Conservation (phyloP, 2,888 invertebrate genomes). For the Epistrophe grossulariae region DNA sequence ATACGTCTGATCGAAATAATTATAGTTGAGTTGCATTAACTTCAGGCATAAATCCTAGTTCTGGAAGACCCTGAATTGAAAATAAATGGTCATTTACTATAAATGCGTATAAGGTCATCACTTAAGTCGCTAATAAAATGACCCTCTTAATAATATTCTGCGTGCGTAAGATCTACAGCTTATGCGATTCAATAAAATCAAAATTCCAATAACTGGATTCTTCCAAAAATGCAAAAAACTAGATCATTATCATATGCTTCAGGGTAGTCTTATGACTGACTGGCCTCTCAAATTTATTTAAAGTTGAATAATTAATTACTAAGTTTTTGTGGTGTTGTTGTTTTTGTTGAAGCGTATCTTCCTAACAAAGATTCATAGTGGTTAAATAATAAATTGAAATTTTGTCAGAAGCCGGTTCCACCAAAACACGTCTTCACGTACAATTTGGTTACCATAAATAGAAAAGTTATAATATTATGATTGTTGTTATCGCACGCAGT, state of each 20-base stretch:
- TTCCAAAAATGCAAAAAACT: conserved; percentile 36
- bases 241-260: conserved; percentile 25
- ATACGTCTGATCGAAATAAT: not conserved
- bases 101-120: conserved; percentile 15
- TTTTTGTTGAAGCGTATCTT: conserved; percentile 29
- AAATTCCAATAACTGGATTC: conserved; percentile 32
- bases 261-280: not conserved
- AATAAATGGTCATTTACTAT: conserved; percentile 4
- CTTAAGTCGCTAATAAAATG: not conserved
- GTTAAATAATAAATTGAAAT: conserved; percentile 27
- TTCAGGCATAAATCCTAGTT: not conserved
- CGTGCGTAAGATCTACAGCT: not conserved
- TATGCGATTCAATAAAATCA: not conserved
- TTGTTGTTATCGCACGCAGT: conserved; percentile 22
- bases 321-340: not conserved
- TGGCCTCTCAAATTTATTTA: conserved; percentile 3
- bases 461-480: conserved; percentile 19
- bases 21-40: not conserved
- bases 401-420: conserved; percentile 40
- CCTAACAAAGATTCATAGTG: not conserved
- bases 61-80: conserved; percentile 7
- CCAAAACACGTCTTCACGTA: conserved; percentile 45
- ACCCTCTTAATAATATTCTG: not conserved
- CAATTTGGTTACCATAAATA: conserved; percentile 6
- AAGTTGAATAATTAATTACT: conserved; percentile 36